Percentiles rank a stretch among this genome's conserved stretches.
Conservation (phyloP, 2,797 vertebrate species). For the Halcyon leucocephala region DNA sequence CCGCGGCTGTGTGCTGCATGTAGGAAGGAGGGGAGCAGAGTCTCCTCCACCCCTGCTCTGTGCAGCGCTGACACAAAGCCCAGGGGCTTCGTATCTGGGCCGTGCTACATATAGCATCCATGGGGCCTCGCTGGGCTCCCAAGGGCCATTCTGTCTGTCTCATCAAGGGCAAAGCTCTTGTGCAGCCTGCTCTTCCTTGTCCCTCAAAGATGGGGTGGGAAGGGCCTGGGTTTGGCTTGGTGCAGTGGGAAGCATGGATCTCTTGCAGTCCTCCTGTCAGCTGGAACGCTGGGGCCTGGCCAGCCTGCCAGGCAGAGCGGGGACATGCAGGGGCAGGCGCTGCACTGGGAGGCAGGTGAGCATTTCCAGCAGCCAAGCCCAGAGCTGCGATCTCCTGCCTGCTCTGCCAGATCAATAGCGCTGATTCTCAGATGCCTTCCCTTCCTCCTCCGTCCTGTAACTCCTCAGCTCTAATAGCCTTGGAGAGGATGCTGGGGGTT, state of each 20-base stretch:
- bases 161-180: slow-evolving; percentile 30
- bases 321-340: background rate
- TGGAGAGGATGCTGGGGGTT: background rate
- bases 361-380: too few relatives aligned
- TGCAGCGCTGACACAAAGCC: background rate
- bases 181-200: background rate
- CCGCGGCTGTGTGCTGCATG: background rate
- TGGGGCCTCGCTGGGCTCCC: background rate
- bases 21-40: background rate
- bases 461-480: background rate
- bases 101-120: slow-evolving; percentile 13
- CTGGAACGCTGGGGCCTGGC: background rate
- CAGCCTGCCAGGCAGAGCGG: background rate
- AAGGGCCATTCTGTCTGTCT: background rate
- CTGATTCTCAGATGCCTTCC: background rate
- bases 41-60: slow-evolving; percentile 41
- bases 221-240: background rate
- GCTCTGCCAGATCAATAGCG: background rate
- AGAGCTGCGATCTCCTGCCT: background rate
- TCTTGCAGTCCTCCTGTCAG: background rate
- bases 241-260: background rate
- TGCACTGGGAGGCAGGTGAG: background rate
- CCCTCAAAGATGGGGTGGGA: background rate
- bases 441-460: background rate
- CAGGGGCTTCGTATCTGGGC: slow-evolving; percentile 44